A percentile compares a stretch with the other conserved stretches of the same genome.
phyloP scores from a whole-genome alignment of 2,888 invertebrate genomes.

The Phrixothrix hirtus region DNA sequence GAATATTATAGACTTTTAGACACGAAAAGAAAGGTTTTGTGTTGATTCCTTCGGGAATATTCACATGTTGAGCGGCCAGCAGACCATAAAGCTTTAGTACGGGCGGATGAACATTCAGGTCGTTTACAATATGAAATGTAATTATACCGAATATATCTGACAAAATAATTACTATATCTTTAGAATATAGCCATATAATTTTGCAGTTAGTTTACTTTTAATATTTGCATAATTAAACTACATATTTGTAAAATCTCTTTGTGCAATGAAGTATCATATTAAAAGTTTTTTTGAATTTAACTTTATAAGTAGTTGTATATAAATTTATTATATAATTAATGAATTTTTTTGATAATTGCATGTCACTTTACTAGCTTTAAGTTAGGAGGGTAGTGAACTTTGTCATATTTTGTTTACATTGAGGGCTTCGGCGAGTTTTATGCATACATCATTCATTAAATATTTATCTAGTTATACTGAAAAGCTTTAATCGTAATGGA shows the following conservation, averaged over 20 bases:
- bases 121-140: constrained; percentile 43
- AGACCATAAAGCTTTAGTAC: constrained; percentile 48
- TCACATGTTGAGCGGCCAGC: constrained; percentile 51
- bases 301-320: too few species aligned
- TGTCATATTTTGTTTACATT: too few species aligned
- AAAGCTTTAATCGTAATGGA: constrained; percentile 28
- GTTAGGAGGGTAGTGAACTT: too few species aligned
- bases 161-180: constrained; percentile 24
- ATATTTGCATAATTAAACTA: neutral
- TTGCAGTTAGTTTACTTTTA: constrained; percentile 2
- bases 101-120: constrained; percentile 47
- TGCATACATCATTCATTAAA: constrained; percentile 25
- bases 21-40: constrained; percentile 36
- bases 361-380: too few species aligned
- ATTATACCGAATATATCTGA: constrained; percentile 26
- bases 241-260: too few species aligned
- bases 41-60: constrained; percentile 47
- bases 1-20: constrained; percentile 31
- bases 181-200: constrained; percentile 9
- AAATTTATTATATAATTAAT: too few species aligned
- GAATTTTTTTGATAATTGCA: too few species aligned
- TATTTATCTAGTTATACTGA: constrained; percentile 25
- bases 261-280: too few species aligned
- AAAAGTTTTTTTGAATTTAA: too few species aligned
- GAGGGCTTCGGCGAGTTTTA: too few species aligned